Evolutionary conservation across 2,888 invertebrate genomes (phyloP).

Genomic region (Volucella zonaria): DNA sequence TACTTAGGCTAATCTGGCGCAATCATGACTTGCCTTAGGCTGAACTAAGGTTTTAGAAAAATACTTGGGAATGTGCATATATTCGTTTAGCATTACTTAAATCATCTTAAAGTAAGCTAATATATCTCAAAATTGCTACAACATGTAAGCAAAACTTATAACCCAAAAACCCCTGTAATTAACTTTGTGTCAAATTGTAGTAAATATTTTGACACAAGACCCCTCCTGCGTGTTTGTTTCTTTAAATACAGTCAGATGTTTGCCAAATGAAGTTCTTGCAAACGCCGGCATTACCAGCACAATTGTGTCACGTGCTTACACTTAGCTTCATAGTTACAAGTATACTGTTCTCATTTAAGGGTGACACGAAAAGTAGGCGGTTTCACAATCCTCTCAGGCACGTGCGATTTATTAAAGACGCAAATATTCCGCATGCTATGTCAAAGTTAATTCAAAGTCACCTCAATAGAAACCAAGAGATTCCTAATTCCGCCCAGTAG

Average conservation of each 20-base stretch:
- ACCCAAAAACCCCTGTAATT: slow-evolving; percentile 21
- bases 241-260: slow-evolving; percentile 39
- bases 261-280: background rate
- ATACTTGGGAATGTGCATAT: too few species aligned
- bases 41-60: too few species aligned
- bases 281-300: slow-evolving; percentile 5
- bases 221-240: slow-evolving; percentile 33
- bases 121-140: background rate
- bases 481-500: slow-evolving; percentile 66
- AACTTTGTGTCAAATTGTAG: slow-evolving; percentile 33
- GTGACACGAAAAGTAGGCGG: slow-evolving; percentile 58
- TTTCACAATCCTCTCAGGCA: slow-evolving; percentile 42
- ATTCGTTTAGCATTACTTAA: too few species aligned
- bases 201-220: slow-evolving; percentile 64
- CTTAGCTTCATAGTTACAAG: slow-evolving; percentile 33
- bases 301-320: slow-evolving; percentile 51
- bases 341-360: slow-evolving; percentile 43
- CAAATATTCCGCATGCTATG: slow-evolving; percentile 41
- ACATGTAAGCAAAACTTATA: background rate
- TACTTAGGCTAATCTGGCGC: too few species aligned
- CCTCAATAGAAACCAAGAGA: slow-evolving; percentile 67
- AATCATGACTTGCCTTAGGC: too few species aligned
- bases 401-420: slow-evolving; percentile 60
- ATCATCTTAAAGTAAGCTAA: too few species aligned
- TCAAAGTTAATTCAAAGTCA: slow-evolving; percentile 52